phyloP scores from a whole-genome alignment of 1,140 invertebrate species.

The Manduca sexta region DNA sequence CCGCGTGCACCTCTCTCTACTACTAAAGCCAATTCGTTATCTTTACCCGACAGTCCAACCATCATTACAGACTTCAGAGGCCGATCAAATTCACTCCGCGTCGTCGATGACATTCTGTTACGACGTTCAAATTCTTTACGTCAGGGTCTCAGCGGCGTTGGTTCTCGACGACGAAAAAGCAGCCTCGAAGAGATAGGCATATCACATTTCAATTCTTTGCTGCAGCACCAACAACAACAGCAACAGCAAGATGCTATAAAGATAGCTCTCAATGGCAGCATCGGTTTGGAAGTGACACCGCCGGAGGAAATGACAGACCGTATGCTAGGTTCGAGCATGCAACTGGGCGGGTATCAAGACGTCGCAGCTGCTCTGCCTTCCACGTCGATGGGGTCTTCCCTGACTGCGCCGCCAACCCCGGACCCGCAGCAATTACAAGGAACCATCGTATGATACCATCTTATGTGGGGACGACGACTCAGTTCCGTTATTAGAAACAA shows the following conservation, averaged over 20 bases:
- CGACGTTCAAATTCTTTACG: constrained; percentile 88
- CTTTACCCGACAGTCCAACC: constrained; percentile 89
- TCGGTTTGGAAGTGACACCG: constrained; percentile 88
- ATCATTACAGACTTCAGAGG: constrained; percentile 83
- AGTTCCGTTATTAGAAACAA: constrained; percentile 80
- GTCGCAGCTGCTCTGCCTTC: constrained; percentile 70
- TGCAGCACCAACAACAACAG: constrained; percentile 77
- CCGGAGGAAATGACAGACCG: constrained; percentile 82
- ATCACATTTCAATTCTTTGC: constrained; percentile 78
- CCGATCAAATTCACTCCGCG: constrained; percentile 87
- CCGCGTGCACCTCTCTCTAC: constrained; percentile 82
- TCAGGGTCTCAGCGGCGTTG: constrained; percentile 78
- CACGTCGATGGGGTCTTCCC: constrained; percentile 62
- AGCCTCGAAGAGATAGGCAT: constrained; percentile 90
- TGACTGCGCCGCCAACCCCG: constrained; percentile 54
- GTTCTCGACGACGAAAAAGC: constrained; percentile 79
- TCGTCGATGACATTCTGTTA: constrained; percentile 88
- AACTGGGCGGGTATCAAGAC: constrained; percentile 55
- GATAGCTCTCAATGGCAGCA: constrained; percentile 88
- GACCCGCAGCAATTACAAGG: constrained; percentile 87
- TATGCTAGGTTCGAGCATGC: constrained; percentile 55
- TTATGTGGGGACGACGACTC: constrained; percentile 89
- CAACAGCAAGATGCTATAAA: constrained; percentile 82
- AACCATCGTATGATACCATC: constrained; percentile 94
- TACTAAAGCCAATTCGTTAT: constrained; percentile 90